phyloP scores from a whole-genome alignment of 1,140 invertebrate genomes.

The Trichogramma pretiosum region DNA sequence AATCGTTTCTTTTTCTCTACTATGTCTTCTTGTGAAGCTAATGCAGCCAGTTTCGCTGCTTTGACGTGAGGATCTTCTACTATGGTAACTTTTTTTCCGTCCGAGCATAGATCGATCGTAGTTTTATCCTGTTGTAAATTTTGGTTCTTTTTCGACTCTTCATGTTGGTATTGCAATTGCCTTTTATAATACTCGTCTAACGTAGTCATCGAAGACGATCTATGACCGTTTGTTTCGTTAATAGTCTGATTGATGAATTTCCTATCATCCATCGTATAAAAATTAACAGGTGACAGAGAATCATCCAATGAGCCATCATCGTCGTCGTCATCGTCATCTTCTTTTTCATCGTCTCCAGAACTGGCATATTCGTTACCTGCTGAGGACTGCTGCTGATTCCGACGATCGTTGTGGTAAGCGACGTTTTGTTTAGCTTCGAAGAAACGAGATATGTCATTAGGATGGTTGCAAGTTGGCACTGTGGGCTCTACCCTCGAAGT shows the following conservation, averaged over 20 bases:
- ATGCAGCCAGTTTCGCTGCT: constrained; percentile 24
- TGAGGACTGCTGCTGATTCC: not conserved
- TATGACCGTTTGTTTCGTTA: not conserved
- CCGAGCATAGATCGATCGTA: constrained; percentile 22
- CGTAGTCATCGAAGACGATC: constrained; percentile 16
- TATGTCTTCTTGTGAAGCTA: constrained; percentile 34
- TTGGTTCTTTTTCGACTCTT: constrained; percentile 1
- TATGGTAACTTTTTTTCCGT: no score
- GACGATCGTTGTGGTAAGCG: not conserved
- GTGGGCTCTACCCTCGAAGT: no score
- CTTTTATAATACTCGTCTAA: constrained; percentile 22
- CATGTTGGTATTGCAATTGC: constrained; percentile 3
- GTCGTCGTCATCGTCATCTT: constrained; percentile 29
- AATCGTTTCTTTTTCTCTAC: constrained; percentile 32
- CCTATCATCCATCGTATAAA: constrained; percentile 17
- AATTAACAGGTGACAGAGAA: constrained; percentile 22
- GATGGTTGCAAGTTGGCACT: constrained; percentile 17
- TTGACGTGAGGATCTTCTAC: constrained; percentile 25
- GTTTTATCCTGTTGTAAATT: not conserved
- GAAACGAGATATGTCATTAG: constrained; percentile 37
- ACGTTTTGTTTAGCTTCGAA: constrained; percentile 27
- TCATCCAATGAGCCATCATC: constrained; percentile 27
- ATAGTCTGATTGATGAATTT: constrained; percentile 4
- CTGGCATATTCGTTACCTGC: constrained; percentile 18
- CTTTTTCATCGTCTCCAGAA: constrained; percentile 20